Evolutionary conservation across 2,113 vertebrate species (phyloP).

Genomic region (Pseudopipra pipra): DNA sequence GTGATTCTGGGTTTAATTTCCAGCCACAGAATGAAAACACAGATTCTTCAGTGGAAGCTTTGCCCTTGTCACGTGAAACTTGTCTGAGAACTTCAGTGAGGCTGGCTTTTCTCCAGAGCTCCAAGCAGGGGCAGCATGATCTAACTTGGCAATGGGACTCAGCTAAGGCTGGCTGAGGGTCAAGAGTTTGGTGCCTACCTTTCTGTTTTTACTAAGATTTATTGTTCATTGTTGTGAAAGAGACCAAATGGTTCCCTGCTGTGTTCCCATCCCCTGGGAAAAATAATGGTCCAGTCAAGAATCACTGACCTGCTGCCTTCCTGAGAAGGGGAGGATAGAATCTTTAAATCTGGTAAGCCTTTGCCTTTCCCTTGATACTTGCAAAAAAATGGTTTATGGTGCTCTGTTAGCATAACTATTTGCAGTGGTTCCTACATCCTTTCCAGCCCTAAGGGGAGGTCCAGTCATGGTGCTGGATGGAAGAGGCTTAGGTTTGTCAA

Average conservation of each 20-base stretch:
- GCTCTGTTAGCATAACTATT: background rate
- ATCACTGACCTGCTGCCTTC: conserved; percentile 4
- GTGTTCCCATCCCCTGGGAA: background rate
- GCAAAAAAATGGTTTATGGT: background rate
- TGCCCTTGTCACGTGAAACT: background rate
- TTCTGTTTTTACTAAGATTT: background rate
- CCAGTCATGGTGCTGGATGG: background rate
- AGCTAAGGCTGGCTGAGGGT: background rate
- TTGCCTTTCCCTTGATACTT: conserved; percentile 5
- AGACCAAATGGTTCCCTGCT: background rate
- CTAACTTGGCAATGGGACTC: background rate
- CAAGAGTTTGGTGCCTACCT: conserved; percentile 2
- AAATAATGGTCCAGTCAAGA: conserved; percentile 2
- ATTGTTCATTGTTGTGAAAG: background rate
- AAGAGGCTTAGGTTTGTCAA: background rate
- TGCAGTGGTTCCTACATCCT: background rate
- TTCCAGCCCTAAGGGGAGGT: background rate
- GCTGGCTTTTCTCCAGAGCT: background rate
- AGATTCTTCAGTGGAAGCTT: background rate
- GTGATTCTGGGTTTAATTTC: background rate
- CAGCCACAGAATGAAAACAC: background rate
- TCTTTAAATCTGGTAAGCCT: background rate
- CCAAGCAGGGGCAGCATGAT: background rate
- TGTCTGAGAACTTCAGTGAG: background rate
- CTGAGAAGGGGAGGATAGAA: background rate